A percentile compares a stretch with the other conserved stretches of the same genome.
These are phyloP conservation scores for Gorilla gorilla DNA, from an alignment of 2,113 vertebrate genomes.

Conservation along the genomic window DNA sequence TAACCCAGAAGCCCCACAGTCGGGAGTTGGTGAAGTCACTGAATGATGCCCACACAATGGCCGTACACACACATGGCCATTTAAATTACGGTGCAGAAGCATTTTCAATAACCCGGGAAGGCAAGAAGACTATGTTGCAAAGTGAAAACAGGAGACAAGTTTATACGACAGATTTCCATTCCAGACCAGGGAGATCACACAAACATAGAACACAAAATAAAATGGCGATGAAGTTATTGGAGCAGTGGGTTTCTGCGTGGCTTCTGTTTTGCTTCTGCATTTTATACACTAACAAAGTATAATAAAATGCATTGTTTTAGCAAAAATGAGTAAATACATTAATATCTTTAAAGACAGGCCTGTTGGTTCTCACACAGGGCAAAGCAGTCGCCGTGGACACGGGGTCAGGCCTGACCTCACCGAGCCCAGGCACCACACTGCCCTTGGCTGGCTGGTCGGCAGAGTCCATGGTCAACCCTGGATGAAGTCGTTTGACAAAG, in stretches of 20 bases:
- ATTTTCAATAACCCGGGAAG: neutral
- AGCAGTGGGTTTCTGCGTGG: accelerated
- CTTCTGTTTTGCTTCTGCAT: accelerated
- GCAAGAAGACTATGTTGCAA: accelerated
- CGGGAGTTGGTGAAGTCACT: no score
- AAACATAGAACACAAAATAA: neutral
- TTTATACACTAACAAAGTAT: accelerated
- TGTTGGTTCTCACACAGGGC: accelerated
- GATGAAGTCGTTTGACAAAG: neutral
- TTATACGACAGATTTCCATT: neutral
- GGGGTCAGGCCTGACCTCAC: neutral
- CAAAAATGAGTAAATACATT: no score
- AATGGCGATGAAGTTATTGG: accelerated
- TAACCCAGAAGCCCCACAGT: accelerated
- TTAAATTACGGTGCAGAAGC: no score
- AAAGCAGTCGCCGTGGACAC: accelerated
- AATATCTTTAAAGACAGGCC: accelerated
- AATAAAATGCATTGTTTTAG: neutral
- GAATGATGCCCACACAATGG: no score
- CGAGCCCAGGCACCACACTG: no score
- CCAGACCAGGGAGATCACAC: no score
- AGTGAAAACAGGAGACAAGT: neutral
- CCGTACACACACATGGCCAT: no score
- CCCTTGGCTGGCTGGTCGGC: no score
- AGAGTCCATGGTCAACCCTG: neutral